A percentile compares a stretch with the other conserved stretches of the same genome.
Evolutionary conservation across 2,113 vertebrate genomes (phyloP).

Genomic region (Aegotheles bennettii): DNA sequence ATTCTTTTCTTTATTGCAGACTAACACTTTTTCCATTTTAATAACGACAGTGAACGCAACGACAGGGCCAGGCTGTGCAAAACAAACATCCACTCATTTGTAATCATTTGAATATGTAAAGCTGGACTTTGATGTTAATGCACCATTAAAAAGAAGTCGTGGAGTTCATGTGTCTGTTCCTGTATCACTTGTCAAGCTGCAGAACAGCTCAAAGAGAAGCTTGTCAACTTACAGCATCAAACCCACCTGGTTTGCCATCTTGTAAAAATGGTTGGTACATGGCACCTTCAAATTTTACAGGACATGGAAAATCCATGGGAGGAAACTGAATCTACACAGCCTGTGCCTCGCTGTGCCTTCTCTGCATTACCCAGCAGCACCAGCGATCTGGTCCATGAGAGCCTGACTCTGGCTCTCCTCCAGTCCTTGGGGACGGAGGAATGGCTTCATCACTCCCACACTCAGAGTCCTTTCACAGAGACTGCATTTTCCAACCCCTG

Average conservation of each 20-base stretch:
- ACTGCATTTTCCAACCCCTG: not conserved
- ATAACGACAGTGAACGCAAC: not conserved
- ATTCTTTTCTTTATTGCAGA: not conserved
- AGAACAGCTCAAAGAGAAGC: not conserved
- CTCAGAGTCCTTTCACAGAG: not conserved
- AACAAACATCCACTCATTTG: slow-evolving; percentile 21
- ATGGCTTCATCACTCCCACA: not conserved
- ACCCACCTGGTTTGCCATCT: not conserved
- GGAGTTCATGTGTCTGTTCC: not conserved
- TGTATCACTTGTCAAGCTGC: not conserved
- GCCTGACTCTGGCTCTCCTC: not conserved
- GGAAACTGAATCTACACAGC: not conserved
- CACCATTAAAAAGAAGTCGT: not conserved
- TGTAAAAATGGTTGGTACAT: not conserved
- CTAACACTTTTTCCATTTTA: slow-evolving; percentile 32
- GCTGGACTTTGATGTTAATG: not conserved
- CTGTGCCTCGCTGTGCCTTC: not conserved
- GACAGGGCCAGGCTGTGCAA: not conserved
- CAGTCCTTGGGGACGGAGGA: not conserved
- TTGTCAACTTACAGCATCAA: not conserved
- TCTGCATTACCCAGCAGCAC: not conserved
- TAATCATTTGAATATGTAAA: slow-evolving; percentile 41
- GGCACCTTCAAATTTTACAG: not conserved
- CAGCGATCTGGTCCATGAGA: accelerated
- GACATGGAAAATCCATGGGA: not conserved